A percentile compares a stretch with the other conserved stretches of the same genome.
These are phyloP conservation scores for Parnassius orleans DNA, from an alignment of 2,888 invertebrate species.

Conservation along the genomic window DNA sequence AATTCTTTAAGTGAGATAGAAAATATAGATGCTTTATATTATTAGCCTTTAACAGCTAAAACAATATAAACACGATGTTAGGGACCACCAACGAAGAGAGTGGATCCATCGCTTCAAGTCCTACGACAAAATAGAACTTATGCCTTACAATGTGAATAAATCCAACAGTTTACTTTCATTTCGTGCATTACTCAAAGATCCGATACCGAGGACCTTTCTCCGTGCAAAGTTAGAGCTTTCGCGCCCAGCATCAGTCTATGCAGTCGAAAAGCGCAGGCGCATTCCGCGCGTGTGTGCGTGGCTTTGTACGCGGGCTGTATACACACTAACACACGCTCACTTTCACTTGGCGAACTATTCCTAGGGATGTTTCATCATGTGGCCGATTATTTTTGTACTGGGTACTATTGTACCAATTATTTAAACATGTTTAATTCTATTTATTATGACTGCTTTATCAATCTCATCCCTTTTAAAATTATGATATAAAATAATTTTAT, in stretches of 20 bases:
- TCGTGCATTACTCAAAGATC: conserved; percentile 19
- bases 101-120: conserved; percentile 2
- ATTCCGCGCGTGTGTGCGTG: conserved; percentile 36
- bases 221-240: conserved; percentile 31
- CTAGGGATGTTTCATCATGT: conserved; percentile 45
- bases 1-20: no score
- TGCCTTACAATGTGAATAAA: conserved; percentile 15
- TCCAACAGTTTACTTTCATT: conserved; percentile 26
- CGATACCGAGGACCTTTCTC: conserved; percentile 29
- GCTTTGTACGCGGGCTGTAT: conserved; percentile 28
- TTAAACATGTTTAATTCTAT: no score
- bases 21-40: no score
- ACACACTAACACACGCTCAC: conserved; percentile 65
- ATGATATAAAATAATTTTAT: no score
- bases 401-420: no score
- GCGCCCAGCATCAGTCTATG: conserved; percentile 44
- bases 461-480: no score
- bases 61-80: not conserved
- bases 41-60: no score
- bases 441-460: no score
- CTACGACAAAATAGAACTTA: conserved; percentile 6
- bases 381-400: not conserved
- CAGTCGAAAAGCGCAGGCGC: conserved; percentile 43
- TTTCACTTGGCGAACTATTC: conserved; percentile 77
- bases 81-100: not conserved